Conservation (phyloP, 2,888 invertebrate species). For the Eupithecia pulchellata region DNA sequence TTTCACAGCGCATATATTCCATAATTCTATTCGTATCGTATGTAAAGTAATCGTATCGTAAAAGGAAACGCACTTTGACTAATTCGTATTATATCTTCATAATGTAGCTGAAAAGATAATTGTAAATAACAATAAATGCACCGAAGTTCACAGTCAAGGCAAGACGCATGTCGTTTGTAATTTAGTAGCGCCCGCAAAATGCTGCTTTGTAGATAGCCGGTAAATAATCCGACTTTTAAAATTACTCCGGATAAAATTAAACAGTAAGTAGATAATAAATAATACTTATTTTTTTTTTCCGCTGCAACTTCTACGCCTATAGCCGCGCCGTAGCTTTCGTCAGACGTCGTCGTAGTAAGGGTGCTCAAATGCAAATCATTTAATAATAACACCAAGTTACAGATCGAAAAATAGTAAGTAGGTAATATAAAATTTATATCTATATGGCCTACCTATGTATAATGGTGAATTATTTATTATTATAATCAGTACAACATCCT, state of each 20-base stretch:
- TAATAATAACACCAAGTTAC: too few relatives aligned
- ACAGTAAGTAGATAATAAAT: too few relatives aligned
- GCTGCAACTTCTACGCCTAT: neutral
- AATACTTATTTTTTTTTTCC: conserved; percentile 1
- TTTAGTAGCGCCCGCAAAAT: conserved; percentile 56
- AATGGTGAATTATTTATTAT: too few relatives aligned
- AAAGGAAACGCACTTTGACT: too few relatives aligned
- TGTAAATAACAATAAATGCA: conserved; percentile 9
- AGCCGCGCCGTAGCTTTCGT: neutral
- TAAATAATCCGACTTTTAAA: neutral
- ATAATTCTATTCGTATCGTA: too few relatives aligned
- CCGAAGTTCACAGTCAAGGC: conserved; percentile 77
- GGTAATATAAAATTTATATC: too few relatives aligned
- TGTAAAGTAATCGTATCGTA: too few relatives aligned
- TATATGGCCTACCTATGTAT: too few relatives aligned
- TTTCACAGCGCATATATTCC: neutral
- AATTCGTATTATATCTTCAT: neutral
- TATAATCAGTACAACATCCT: too few relatives aligned
- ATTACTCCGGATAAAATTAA: conserved; percentile 3
- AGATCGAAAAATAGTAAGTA: too few relatives aligned
- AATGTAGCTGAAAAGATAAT: neutral
- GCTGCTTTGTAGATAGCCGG: conserved; percentile 23
- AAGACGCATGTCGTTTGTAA: conserved; percentile 47
- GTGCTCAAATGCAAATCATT: too few relatives aligned
- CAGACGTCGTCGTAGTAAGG: neutral